These are phyloP conservation scores for Donacobius atricapilla DNA, from an alignment of 2,113 vertebrate species.

Conservation along the genomic window DNA sequence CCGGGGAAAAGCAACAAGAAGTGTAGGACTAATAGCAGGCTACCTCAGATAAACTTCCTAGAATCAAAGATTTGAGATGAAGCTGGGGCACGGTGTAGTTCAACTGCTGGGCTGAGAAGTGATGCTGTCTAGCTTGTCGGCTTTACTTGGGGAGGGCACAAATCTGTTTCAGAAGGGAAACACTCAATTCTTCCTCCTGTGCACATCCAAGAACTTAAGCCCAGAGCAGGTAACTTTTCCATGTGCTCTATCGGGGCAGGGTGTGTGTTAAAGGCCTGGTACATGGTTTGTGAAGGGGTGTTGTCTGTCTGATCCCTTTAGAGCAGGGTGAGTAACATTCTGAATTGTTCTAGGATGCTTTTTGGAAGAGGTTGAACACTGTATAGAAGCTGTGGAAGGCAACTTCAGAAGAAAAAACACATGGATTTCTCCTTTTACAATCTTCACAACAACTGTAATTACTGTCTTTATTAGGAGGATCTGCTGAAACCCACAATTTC, in stretches of 20 bases:
- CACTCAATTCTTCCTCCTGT: not conserved
- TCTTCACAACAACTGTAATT: not conserved
- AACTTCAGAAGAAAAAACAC: not conserved
- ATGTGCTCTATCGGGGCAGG: accelerated
- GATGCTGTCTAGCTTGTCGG: not conserved
- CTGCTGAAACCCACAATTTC: not conserved
- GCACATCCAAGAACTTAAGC: not conserved
- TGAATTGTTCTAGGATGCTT: not conserved
- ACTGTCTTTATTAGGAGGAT: not conserved
- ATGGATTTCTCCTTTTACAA: not conserved
- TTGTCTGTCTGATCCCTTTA: not conserved
- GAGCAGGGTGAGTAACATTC: not conserved
- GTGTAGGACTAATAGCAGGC: not conserved
- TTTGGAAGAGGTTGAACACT: not conserved
- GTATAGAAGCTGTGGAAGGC: not conserved
- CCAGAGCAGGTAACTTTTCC: not conserved
- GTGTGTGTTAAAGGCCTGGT: not conserved
- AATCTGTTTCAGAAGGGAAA: not conserved
- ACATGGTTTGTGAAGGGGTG: not conserved
- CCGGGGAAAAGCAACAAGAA: not conserved
- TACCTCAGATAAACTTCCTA: not conserved
- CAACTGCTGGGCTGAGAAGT: not conserved
- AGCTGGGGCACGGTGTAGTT: not conserved
- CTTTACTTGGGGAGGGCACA: not conserved
- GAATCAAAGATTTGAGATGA: not conserved